Evolutionary conservation across 2,113 vertebrate genomes (phyloP).

Genomic region (Rhegmatorhina hoffmannsi): DNA sequence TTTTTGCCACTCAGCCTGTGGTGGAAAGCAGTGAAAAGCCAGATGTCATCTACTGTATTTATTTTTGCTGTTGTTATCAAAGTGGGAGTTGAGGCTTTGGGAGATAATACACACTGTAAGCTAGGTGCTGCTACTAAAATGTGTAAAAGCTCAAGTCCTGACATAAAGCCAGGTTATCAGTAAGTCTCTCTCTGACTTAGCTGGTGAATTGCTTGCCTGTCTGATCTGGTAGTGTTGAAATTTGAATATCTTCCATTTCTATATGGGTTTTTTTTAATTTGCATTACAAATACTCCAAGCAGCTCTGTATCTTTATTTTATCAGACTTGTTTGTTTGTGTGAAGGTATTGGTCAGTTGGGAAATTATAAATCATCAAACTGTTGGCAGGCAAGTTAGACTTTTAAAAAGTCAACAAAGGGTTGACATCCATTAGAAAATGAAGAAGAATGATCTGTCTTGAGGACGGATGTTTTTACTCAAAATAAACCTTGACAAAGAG

Average conservation of each 20-base stretch:
- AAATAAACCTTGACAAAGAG: conserved; percentile 48
- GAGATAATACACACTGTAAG: background rate
- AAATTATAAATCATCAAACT: conserved; percentile 22
- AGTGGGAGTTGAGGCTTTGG: background rate
- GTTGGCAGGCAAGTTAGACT: conserved; percentile 9
- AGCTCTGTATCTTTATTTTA: conserved; percentile 14
- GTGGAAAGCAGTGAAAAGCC: background rate
- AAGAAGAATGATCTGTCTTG: conserved; percentile 13
- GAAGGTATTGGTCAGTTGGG: background rate
- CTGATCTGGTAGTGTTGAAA: background rate
- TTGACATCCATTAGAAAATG: background rate
- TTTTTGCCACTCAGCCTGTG: background rate
- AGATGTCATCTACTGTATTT: background rate
- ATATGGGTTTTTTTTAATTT: background rate
- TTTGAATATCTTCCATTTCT: background rate
- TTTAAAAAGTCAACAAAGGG: background rate
- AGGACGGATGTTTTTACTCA: conserved; percentile 52
- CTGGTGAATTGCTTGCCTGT: background rate
- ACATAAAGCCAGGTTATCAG: background rate
- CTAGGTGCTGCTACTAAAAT: background rate
- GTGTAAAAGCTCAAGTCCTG: background rate
- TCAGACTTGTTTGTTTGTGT: conserved; percentile 8
- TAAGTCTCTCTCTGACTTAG: background rate
- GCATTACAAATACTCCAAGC: background rate
- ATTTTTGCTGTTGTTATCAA: background rate